A percentile compares a stretch with the other conserved stretches of the same genome.
These are phyloP conservation scores for Cherax quadricarinatus DNA, from an alignment of 1,140 invertebrate species.

Conservation along the genomic window DNA sequence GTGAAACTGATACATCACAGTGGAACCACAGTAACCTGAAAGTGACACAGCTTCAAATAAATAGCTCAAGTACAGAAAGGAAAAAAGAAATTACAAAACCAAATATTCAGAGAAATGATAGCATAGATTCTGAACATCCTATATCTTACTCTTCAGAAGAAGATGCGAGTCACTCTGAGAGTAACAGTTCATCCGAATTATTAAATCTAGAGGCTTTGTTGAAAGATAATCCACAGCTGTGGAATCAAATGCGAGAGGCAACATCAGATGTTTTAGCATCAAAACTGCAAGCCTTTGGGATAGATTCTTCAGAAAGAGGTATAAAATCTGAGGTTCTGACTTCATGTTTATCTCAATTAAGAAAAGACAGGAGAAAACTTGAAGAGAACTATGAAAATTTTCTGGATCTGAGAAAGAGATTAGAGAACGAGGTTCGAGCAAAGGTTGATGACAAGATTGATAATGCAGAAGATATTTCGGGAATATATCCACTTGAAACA, in stretches of 20 bases:
- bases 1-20: constrained; percentile 51
- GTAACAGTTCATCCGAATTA: constrained; percentile 37
- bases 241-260: constrained; percentile 58
- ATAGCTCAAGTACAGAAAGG: constrained; percentile 4
- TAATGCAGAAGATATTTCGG: constrained; percentile 35
- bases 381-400: constrained; percentile 54
- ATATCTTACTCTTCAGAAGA: constrained; percentile 23
- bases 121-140: constrained; percentile 12
- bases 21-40: constrained; percentile 47
- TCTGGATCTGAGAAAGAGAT: constrained; percentile 33
- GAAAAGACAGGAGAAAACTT: constrained; percentile 35
- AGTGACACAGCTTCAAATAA: constrained; percentile 38
- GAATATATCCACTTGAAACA: neutral
- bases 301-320: constrained; percentile 22
- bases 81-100: neutral
- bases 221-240: constrained; percentile 53
- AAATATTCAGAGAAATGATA: neutral
- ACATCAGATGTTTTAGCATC: constrained; percentile 50
- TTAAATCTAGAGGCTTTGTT: constrained; percentile 38
- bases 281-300: constrained; percentile 18
- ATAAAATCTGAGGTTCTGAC: constrained; percentile 53
- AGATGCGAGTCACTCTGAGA: neutral
- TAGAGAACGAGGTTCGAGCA: constrained; percentile 47
- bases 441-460: constrained; percentile 64
- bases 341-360: constrained; percentile 43